Evolutionary conservation across 1,140 invertebrate genomes (phyloP).

Genomic region (Sarcophaga peregrina): DNA sequence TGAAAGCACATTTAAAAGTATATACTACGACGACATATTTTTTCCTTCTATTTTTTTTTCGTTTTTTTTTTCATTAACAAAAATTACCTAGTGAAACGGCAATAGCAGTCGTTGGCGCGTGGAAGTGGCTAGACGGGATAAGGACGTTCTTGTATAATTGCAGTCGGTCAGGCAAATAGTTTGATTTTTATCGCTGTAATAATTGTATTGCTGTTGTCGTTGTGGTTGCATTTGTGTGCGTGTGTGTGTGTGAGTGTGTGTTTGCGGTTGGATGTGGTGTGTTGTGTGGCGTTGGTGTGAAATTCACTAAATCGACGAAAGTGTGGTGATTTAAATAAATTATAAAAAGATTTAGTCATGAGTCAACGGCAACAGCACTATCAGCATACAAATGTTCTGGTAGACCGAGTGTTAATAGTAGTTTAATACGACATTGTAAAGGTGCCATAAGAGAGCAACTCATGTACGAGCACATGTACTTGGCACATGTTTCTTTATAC

Average conservation of each 20-base stretch:
- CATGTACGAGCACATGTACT: slow-evolving; percentile 25
- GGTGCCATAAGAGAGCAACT: slow-evolving; percentile 35
- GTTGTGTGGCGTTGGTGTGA: background rate
- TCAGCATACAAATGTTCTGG: slow-evolving; percentile 1
- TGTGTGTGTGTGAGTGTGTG: too few species aligned
- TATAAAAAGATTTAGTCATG: slow-evolving; percentile 30
- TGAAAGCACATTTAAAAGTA: too few species aligned
- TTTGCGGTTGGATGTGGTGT: background rate
- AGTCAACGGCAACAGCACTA: background rate
- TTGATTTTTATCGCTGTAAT: slow-evolving; percentile 5
- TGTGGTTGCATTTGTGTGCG: too few species aligned
- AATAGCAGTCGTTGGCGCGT: too few species aligned
- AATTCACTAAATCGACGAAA: slow-evolving; percentile 39
- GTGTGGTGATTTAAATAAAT: slow-evolving; percentile 39
- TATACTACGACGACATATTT: too few species aligned
- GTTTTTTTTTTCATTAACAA: too few species aligned
- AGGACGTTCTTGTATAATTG: background rate
- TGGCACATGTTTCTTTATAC: slow-evolving; percentile 14
- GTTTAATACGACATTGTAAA: slow-evolving; percentile 18
- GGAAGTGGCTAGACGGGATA: too few species aligned
- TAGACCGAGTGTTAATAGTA: slow-evolving; percentile 19
- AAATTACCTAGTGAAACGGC: too few species aligned
- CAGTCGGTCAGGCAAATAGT: background rate
- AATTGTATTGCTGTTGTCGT: background rate
- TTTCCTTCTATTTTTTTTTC: too few species aligned